phyloP scores from a whole-genome alignment of 1,140 invertebrate genomes.

The Lepidostoma basale region DNA sequence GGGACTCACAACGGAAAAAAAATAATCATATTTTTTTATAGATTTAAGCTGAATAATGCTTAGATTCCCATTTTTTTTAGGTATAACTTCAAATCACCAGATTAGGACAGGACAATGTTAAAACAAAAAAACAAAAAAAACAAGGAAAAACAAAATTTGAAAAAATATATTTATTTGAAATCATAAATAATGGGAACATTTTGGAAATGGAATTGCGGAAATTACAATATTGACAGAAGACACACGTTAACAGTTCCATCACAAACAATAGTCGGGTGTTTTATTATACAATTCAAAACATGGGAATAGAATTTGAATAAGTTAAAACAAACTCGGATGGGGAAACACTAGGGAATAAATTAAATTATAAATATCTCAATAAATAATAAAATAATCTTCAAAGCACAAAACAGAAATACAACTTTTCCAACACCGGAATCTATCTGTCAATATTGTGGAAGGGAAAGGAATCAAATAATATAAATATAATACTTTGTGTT shows the following conservation, averaged over 20 bases:
- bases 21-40: no score
- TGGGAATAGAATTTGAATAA: conserved; percentile 6
- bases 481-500: no score
- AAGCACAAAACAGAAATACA: conserved; percentile 32
- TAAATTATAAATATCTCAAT: conserved; percentile 35
- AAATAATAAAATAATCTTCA: conserved; percentile 35
- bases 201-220: conserved; percentile 41
- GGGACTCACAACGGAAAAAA: no score
- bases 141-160: conserved; percentile 35
- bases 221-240: conserved; percentile 46
- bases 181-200: conserved; percentile 39
- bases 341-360: conserved; percentile 36
- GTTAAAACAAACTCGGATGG: conserved; percentile 18
- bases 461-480: conserved; percentile 20
- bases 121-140: conserved; percentile 26
- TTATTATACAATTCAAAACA: conserved; percentile 40
- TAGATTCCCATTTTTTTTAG: no score
- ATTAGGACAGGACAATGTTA: no score
- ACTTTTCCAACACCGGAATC: conserved; percentile 44
- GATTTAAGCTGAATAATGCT: no score
- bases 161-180: conserved; percentile 42
- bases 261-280: background rate
- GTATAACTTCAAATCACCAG: no score
- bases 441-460: conserved; percentile 47
- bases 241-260: conserved; percentile 19